Evolutionary conservation across 2,888 invertebrate species (phyloP).

Genomic region (Metacarcinus magister): DNA sequence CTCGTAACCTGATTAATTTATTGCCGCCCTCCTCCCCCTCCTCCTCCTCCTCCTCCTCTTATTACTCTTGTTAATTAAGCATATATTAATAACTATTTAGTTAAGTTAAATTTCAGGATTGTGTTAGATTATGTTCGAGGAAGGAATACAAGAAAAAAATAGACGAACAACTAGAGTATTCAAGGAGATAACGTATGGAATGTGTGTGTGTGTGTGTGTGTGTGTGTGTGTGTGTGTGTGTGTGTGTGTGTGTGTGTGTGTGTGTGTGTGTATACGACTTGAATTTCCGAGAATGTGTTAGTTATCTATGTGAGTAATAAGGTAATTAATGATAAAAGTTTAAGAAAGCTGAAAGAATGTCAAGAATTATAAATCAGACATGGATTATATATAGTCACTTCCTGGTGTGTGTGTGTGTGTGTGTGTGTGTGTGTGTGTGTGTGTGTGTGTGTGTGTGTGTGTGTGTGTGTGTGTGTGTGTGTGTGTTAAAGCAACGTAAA

Average conservation of each 20-base stretch:
- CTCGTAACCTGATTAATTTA: background rate
- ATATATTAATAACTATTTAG: background rate
- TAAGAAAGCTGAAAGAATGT: background rate
- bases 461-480: no score
- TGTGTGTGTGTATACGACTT: background rate
- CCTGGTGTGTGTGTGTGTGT: no score
- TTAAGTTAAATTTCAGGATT: no score
- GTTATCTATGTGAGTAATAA: background rate
- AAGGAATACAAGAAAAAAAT: background rate
- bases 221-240: no score
- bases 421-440: no score
- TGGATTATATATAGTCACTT: no score
- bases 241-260: no score
- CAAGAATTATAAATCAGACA: background rate
- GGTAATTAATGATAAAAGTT: background rate
- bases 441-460: no score
- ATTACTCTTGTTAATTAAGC: background rate
- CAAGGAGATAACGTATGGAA: no score
- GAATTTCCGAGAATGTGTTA: background rate
- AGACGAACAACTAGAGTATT: background rate
- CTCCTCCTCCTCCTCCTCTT: background rate
- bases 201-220: no score
- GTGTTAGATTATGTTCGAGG: background rate
- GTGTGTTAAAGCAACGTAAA: no score
- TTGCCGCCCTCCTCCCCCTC: background rate